A percentile compares a stretch with the other conserved stretches of the same genome.
These are phyloP conservation scores for Lasaia peninsularis DNA, from an alignment of 1,140 invertebrate species.

Conservation along the genomic window DNA sequence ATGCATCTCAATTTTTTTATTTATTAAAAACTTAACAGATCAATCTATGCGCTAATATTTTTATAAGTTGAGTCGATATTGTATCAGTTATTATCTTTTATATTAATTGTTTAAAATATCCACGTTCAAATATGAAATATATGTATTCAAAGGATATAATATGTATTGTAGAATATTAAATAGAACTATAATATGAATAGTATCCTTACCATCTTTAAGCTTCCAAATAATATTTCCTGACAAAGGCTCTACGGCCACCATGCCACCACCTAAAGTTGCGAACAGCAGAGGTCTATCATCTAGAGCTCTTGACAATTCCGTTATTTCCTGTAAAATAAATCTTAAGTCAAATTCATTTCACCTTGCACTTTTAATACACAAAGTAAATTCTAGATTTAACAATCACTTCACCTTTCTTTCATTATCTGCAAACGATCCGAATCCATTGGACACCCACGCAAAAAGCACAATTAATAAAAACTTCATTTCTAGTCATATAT, in stretches of 20 bases:
- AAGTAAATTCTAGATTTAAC: conserved; percentile 21
- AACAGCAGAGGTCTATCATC: conserved; percentile 88
- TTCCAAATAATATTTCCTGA: conserved; percentile 93
- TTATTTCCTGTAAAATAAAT: conserved; percentile 76
- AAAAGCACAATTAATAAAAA: conserved; percentile 46
- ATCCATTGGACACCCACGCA: conserved; percentile 41
- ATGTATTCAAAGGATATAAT: no score
- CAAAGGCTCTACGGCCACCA: conserved; percentile 89
- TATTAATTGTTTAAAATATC: no score
- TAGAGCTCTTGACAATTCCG: conserved; percentile 81
- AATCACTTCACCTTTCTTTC: conserved; percentile 56
- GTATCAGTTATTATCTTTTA: no score
- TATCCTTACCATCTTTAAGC: conserved; percentile 87
- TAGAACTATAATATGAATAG: not conserved
- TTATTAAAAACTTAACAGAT: no score
- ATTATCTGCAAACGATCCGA: conserved; percentile 46
- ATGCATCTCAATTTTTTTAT: no score
- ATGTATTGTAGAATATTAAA: not conserved
- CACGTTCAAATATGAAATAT: no score
- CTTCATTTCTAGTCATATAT: conserved; percentile 38
- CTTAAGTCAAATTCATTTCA: conserved; percentile 31
- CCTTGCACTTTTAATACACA: conserved; percentile 35
- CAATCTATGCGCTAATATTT: no score
- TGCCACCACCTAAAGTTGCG: conserved; percentile 93
- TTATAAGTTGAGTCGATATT: no score